These are phyloP conservation scores for Phrixothrix hirtus DNA, from an alignment of 2,888 invertebrate genomes.

Conservation along the genomic window DNA sequence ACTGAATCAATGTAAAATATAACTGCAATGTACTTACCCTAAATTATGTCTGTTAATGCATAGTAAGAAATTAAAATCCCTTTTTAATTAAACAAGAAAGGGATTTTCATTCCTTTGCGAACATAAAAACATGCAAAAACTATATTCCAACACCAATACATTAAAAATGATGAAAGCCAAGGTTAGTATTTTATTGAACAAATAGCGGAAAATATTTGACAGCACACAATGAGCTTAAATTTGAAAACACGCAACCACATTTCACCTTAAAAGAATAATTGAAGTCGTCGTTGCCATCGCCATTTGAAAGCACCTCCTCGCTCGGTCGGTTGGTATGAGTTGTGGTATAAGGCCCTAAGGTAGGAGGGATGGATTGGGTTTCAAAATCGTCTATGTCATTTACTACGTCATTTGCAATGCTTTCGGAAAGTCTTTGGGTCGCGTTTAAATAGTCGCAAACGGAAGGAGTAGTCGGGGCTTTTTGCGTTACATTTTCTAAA, in stretches of 20 bases:
- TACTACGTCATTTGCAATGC: slow-evolving; percentile 42
- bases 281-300: slow-evolving; percentile 7
- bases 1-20: no score
- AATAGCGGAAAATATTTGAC: slow-evolving; percentile 17
- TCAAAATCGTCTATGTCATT: slow-evolving; percentile 34
- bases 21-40: no score
- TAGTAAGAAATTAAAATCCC: no score
- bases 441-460: slow-evolving; percentile 34
- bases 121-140: slow-evolving; percentile 5
- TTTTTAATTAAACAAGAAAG: no score
- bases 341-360: slow-evolving; percentile 52
- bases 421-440: slow-evolving; percentile 41
- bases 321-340: slow-evolving; percentile 52
- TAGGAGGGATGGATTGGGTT: slow-evolving; percentile 39
- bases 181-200: slow-evolving; percentile 18
- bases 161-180: slow-evolving; percentile 1
- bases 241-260: slow-evolving; percentile 48
- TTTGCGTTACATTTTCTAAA: not conserved
- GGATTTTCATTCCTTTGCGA: not conserved
- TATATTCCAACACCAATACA: slow-evolving; percentile 2
- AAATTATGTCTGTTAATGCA: no score
- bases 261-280: slow-evolving; percentile 51
- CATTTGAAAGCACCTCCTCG: slow-evolving; percentile 48
- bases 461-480: not conserved
- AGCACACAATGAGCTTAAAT: slow-evolving; percentile 24